These are phyloP conservation scores for Tokudaia muenninki DNA, from an alignment of 2,797 vertebrate genomes.

Conservation along the genomic window DNA sequence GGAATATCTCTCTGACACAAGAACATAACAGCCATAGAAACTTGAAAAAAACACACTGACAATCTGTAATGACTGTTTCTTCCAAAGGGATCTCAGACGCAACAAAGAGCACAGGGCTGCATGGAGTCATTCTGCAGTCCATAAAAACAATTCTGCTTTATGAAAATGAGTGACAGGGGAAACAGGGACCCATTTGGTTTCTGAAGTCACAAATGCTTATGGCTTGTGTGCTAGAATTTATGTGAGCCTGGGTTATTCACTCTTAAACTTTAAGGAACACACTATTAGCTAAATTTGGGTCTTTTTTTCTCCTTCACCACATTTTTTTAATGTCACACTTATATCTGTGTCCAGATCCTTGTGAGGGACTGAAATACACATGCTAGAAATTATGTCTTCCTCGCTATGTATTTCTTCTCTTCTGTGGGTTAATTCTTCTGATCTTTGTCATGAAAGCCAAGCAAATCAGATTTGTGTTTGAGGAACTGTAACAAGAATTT, in stretches of 20 bases:
- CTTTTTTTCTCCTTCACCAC: not conserved
- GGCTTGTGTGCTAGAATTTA: slow-evolving; percentile 12
- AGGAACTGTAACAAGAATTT: slow-evolving; percentile 71
- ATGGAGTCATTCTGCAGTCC: slow-evolving; percentile 44
- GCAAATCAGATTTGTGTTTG: slow-evolving; percentile 69
- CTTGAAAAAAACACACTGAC: not conserved
- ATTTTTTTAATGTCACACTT: slow-evolving; percentile 36
- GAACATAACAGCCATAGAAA: slow-evolving; percentile 37
- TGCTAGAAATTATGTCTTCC: slow-evolving; percentile 40
- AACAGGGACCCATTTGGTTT: not conserved
- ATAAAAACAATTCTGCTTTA: slow-evolving; percentile 59
- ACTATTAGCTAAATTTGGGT: slow-evolving; percentile 4
- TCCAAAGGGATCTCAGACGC: slow-evolving; percentile 40
- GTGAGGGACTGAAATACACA: slow-evolving; percentile 4
- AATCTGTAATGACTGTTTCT: slow-evolving; percentile 57
- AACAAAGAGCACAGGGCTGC: not conserved
- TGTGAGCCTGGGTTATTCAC: not conserved
- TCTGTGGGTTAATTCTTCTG: slow-evolving; percentile 47
- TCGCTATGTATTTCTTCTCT: slow-evolving; percentile 38
- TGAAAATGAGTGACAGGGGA: slow-evolving; percentile 32
- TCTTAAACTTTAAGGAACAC: slow-evolving; percentile 44
- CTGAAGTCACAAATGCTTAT: slow-evolving; percentile 11
- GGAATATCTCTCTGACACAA: slow-evolving; percentile 16
- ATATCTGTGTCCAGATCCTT: not conserved
- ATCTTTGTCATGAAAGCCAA: slow-evolving; percentile 62